These are phyloP conservation scores for Eupithecia subumbrata DNA, from an alignment of 2,888 invertebrate species.

Conservation along the genomic window DNA sequence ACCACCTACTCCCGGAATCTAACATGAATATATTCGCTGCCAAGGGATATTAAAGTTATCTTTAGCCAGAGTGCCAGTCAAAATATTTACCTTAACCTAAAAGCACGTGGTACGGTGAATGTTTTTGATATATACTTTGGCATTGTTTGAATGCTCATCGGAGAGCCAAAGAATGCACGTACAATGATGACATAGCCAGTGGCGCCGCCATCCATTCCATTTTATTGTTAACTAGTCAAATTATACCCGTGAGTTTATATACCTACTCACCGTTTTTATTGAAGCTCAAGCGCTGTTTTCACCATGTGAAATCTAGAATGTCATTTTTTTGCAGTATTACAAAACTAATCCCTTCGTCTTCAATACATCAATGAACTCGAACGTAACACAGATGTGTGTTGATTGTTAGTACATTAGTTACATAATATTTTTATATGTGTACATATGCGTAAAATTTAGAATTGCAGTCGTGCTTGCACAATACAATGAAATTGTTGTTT, in stretches of 20 bases:
- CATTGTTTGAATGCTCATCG: neutral
- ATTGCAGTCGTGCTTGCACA: conserved; percentile 42
- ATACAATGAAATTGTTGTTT: conserved; percentile 55
- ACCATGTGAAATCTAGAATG: neutral
- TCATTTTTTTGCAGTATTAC: neutral
- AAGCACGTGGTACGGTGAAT: neutral
- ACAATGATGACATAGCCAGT: conserved; percentile 1
- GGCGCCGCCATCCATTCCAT: neutral
- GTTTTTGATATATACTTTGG: neutral
- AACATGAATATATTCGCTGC: neutral
- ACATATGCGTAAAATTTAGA: conserved; percentile 11
- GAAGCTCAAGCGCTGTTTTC: neutral
- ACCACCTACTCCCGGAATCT: neutral
- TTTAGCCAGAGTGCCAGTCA: neutral
- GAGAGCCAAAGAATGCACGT: neutral
- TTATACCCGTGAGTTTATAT: neutral
- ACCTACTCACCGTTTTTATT: neutral
- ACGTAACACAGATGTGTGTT: neutral
- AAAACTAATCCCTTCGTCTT: neutral
- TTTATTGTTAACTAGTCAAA: neutral
- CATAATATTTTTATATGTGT: neutral
- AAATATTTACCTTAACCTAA: neutral
- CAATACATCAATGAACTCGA: neutral
- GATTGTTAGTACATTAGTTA: neutral
- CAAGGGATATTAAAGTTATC: neutral